phyloP scores from a whole-genome alignment of 2,113 vertebrate genomes.

The Gymnogyps californianus region DNA sequence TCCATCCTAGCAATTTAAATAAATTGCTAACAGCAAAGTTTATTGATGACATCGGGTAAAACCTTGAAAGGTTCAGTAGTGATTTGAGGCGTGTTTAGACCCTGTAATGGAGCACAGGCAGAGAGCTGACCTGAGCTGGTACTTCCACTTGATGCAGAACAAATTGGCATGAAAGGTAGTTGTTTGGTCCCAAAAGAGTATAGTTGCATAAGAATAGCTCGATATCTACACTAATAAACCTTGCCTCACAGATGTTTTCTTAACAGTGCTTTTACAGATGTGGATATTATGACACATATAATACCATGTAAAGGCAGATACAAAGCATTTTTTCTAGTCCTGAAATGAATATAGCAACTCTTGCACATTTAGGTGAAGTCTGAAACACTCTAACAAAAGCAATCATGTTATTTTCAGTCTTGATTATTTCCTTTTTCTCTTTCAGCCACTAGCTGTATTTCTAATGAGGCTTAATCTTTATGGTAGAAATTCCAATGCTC shows the following conservation, averaged over 20 bases:
- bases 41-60: background rate
- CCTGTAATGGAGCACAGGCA: background rate
- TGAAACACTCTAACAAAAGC: background rate
- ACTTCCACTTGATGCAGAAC: background rate
- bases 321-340: background rate
- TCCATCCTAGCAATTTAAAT: background rate
- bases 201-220: background rate
- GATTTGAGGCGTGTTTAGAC: background rate
- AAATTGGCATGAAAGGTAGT: background rate
- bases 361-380: background rate
- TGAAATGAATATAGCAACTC: background rate
- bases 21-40: background rate
- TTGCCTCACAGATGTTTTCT: background rate
- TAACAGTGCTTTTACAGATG: background rate
- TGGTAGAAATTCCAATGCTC: background rate
- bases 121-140: background rate
- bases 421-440: background rate
- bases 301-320: background rate
- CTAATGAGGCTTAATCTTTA: background rate
- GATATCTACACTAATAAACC: background rate
- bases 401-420: background rate
- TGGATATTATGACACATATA: background rate
- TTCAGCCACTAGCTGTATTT: background rate
- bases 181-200: background rate
- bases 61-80: background rate